Base-by-base conservation (phyloP, 2,797 vertebrate species). In the Liasis olivaceus region DNA sequence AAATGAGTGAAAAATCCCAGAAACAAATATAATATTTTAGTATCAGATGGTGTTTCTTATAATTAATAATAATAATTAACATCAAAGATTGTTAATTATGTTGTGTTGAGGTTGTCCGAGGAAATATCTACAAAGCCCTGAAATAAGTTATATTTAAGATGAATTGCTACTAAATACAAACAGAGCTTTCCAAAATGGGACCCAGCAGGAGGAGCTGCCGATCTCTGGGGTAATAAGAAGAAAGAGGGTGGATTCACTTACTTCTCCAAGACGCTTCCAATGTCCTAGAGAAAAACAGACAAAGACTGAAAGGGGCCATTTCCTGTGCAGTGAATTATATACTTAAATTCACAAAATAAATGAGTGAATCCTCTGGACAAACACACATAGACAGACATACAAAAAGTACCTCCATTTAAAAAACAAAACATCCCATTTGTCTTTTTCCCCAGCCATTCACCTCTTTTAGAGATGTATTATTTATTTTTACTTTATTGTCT, bases 121-220 rank as follows among this genome's bases (percentile, higher is more conserved):
- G 28, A 22, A 87, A 11, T 31, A 72, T 51, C 5, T 51, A 7
- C 5, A 7, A 6, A 51, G 5, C 5, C 51, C 51, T 17, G n/a
- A 69, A 69, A 17, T 69, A 69, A 14, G 2, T 14, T 7, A 31
- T 1, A 0, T 5, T 7, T 0, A 69, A n/a, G 7, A 1, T 15
- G 15, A 17, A 72, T 5, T 66, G 4, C 64, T n/a, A 12, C 14
- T 0, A 72, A 72, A 72, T 7, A 66, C 64, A 66, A n/a, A 17
- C 0, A 72, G 66, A 72, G 7, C 0, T 69, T 31, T 17, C 2
- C 66, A 69, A 69, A 69, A 31, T 31, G 66, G n/a, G 31, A 69
- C 15, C 12, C 4, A 7, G n/a, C n/a, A 17, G n/a, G 5, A 17
- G n/a, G n/a, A 72, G 14, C 66, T 36, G n/a, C n/a, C 0, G 0